Conservation (phyloP, 2,888 invertebrate genomes). For the Zele albiditarsus region DNA sequence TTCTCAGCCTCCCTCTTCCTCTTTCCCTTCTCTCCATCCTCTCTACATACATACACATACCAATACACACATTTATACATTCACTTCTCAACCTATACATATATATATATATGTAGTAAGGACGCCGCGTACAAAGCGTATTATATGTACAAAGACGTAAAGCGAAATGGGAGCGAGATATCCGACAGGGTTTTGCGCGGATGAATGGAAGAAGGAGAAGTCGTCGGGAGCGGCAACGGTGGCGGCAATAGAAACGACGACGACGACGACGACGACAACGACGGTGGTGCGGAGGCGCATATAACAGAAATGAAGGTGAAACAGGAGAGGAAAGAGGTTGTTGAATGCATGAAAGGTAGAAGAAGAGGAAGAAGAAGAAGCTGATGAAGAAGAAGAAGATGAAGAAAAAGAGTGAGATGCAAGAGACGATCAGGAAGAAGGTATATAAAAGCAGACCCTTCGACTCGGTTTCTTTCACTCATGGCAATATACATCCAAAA, state of each 20-base stretch:
- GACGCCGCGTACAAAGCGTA: conserved; percentile 62
- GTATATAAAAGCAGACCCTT: conserved; percentile 31
- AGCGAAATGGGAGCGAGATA: conserved; percentile 67
- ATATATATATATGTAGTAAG: neutral
- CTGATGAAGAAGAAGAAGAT: conserved; percentile 27
- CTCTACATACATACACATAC: neutral
- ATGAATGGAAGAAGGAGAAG: conserved; percentile 51
- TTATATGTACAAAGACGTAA: conserved; percentile 68
- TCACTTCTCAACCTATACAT: neutral
- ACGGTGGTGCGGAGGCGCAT: conserved; percentile 17
- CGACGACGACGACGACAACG: neutral
- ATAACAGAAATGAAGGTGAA: conserved; percentile 43
- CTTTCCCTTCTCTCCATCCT: neutral
- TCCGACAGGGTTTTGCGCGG: conserved; percentile 55
- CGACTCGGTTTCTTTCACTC: conserved; percentile 4
- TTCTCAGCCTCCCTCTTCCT: no score
- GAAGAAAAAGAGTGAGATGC: conserved; percentile 42
- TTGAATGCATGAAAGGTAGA: conserved; percentile 13
- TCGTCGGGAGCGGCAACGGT: conserved; percentile 23
- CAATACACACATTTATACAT: conserved; percentile 4
- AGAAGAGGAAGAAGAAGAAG: conserved; percentile 39
- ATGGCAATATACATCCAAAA: conserved; percentile 28
- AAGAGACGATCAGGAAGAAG: conserved; percentile 43
- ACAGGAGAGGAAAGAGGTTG: conserved; percentile 31
- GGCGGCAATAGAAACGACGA: neutral